These are phyloP conservation scores for Hymenopus coronatus DNA, from an alignment of 2,888 invertebrate genomes.

Conservation along the genomic window DNA sequence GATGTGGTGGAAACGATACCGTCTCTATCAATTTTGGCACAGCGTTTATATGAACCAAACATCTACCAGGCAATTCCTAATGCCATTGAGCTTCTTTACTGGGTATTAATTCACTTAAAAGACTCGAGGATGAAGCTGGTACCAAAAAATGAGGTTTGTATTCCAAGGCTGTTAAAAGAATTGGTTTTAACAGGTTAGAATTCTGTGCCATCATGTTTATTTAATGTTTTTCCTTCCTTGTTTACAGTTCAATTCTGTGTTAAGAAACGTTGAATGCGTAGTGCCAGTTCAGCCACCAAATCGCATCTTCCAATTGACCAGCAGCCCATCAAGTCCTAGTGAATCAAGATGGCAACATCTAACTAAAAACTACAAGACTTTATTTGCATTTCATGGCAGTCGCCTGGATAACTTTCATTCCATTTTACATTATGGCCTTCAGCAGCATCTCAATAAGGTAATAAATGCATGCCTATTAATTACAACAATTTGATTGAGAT, in stretches of 20 bases:
- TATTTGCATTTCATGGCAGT: constrained; percentile 78
- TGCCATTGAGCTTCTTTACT: constrained; percentile 62
- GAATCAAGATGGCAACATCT: constrained; percentile 61
- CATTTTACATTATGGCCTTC: constrained; percentile 72
- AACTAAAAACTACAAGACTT: constrained; percentile 54
- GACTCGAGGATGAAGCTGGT: constrained; percentile 60
- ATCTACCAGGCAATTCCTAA: constrained; percentile 49
- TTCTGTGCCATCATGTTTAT: background rate
- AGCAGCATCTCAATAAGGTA: constrained; percentile 68
- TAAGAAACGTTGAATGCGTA: constrained; percentile 52
- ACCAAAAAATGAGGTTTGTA: constrained; percentile 52
- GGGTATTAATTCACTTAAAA: constrained; percentile 59
- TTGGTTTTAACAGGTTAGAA: background rate
- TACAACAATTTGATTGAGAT: background rate
- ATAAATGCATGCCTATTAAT: constrained; percentile 20
- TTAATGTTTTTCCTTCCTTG: background rate
- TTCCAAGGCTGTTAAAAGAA: background rate
- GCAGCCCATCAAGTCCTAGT: constrained; percentile 53
- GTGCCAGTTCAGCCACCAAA: constrained; percentile 54
- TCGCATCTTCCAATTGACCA: constrained; percentile 65
- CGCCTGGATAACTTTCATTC: constrained; percentile 78
- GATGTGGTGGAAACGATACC: constrained; percentile 58
- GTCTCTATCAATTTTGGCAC: constrained; percentile 53
- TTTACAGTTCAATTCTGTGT: constrained; percentile 50
- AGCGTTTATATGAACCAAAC: constrained; percentile 48